Percentiles rank a stretch among this genome's conserved stretches.
Conservation (phyloP, 2,113 vertebrate species). For the Gambusia affinis region DNA sequence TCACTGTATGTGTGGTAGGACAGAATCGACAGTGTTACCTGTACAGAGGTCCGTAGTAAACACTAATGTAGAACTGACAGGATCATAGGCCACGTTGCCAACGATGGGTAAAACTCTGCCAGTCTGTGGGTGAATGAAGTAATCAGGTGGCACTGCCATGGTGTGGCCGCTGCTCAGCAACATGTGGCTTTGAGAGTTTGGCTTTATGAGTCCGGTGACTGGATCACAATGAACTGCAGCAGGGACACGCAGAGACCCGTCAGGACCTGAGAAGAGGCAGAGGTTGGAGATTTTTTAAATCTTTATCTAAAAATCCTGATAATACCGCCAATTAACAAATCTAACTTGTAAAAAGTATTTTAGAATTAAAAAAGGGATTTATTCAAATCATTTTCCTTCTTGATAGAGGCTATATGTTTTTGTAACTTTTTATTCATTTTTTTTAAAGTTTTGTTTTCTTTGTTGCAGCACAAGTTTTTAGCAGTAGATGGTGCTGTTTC, state of each 20-base stretch:
- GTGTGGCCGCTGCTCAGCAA: constrained; percentile 77
- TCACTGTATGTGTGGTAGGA: neutral
- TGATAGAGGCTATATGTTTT: neutral
- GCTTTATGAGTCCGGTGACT: constrained; percentile 79
- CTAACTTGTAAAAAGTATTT: too few species aligned
- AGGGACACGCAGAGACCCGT: constrained; percentile 59
- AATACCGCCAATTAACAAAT: too few species aligned
- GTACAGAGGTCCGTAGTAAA: constrained; percentile 75
- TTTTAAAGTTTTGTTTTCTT: neutral
- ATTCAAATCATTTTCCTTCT: neutral
- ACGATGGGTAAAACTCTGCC: constrained; percentile 82
- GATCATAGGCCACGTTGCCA: constrained; percentile 86
- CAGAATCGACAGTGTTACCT: constrained; percentile 51
- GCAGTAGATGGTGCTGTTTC: constrained; percentile 55
- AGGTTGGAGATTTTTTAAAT: constrained; percentile 5
- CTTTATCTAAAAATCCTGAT: neutral
- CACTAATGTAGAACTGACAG: constrained; percentile 77
- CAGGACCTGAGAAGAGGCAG: constrained; percentile 63
- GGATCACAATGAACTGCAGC: constrained; percentile 70
- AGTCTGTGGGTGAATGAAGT: constrained; percentile 86
- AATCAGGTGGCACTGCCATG: constrained; percentile 77
- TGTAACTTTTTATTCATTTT: neutral
- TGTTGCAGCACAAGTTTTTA: constrained; percentile 26
- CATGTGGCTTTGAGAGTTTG: constrained; percentile 77
- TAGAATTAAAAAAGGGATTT: too few species aligned